phyloP scores from a whole-genome alignment of 2,113 vertebrate genomes.

The Odobenus rosmarus region DNA sequence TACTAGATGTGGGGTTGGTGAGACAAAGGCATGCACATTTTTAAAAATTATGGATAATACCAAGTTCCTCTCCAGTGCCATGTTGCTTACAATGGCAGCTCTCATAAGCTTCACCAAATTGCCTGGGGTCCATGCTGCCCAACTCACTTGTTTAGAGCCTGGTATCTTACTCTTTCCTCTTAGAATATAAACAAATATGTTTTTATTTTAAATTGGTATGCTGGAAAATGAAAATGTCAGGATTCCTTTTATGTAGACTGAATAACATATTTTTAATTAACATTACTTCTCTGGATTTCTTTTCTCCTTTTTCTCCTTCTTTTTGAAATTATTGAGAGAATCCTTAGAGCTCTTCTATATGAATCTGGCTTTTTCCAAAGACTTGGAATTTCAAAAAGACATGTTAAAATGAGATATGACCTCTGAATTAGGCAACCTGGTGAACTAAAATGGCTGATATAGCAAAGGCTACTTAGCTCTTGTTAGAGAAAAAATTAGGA shows the following conservation, averaged over 20 bases:
- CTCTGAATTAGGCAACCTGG: not conserved
- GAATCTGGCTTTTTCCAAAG: slow-evolving; percentile 13
- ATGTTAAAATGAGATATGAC: not conserved
- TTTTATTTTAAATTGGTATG: not conserved
- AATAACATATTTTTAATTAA: not conserved
- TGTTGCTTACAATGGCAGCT: not conserved
- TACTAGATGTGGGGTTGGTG: not conserved
- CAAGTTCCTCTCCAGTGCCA: not conserved
- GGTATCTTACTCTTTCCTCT: not conserved
- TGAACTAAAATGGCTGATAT: not conserved
- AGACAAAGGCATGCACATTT: not conserved
- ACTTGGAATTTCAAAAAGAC: not conserved
- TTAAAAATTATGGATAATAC: not conserved
- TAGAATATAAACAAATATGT: not conserved
- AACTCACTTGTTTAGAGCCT: not conserved
- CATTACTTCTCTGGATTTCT: not conserved
- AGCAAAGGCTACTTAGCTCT: not conserved
- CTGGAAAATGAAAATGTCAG: slow-evolving; percentile 19
- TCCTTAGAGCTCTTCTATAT: not conserved
- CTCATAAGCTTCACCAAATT: not conserved
- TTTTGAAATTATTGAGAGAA: not conserved
- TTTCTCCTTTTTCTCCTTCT: not conserved
- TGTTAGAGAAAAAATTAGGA: not conserved
- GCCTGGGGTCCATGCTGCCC: not conserved
- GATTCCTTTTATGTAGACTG: not conserved